Conservation (phyloP, 2,797 vertebrate species). For the Chaenodraco wilsoni region DNA sequence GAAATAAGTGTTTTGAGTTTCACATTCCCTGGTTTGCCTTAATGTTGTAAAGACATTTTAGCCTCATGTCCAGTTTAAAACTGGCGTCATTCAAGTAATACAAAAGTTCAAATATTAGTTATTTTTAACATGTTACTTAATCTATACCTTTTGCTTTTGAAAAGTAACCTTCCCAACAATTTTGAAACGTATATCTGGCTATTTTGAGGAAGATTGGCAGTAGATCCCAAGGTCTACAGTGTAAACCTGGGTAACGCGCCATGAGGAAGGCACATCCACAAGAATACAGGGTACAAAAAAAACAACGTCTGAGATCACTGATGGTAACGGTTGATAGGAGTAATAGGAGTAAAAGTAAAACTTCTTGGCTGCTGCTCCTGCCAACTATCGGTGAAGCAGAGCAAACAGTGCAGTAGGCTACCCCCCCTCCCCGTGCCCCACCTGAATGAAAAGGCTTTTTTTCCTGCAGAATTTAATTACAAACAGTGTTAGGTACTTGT, state of each 20-base stretch:
- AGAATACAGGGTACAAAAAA: conserved; percentile 6
- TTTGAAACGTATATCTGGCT: too few relatives aligned
- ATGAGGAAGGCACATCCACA: not conserved
- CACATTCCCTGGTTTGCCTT: too few relatives aligned
- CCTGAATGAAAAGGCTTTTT: conserved; percentile 55
- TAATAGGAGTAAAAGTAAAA: conserved; percentile 19
- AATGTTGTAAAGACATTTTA: too few relatives aligned
- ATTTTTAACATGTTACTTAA: too few relatives aligned
- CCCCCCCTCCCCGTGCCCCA: conserved; percentile 2
- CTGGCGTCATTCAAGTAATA: too few relatives aligned
- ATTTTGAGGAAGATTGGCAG: not conserved
- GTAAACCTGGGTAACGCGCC: not conserved
- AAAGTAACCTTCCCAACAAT: too few relatives aligned
- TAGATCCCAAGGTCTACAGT: not conserved
- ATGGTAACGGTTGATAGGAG: conserved; percentile 28
- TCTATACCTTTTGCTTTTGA: too few relatives aligned
- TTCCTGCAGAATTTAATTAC: conserved; percentile 60
- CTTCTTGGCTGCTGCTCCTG: conserved; percentile 34
- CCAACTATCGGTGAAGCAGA: conserved; percentile 4
- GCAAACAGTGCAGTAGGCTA: conserved; percentile 18
- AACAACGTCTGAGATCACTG: conserved; percentile 31
- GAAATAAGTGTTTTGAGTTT: too few relatives aligned
- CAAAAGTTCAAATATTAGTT: too few relatives aligned
- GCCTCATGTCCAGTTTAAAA: too few relatives aligned
- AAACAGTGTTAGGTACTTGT: conserved; percentile 44